phyloP scores from a whole-genome alignment of 2,888 invertebrate genomes.

The Pilophorus perplexus region DNA sequence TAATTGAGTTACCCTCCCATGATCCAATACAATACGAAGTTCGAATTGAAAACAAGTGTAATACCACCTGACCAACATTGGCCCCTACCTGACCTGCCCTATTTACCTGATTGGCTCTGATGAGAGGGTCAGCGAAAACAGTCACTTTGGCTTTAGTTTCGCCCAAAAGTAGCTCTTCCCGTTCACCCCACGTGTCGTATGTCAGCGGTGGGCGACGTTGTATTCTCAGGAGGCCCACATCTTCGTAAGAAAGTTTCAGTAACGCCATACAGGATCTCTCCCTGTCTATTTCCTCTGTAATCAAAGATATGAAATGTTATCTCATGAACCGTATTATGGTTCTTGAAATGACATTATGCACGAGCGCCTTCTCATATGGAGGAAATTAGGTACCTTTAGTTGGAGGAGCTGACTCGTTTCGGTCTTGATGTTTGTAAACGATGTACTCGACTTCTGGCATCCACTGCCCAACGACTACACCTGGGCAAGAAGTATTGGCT shows the following conservation, averaged over 20 bases:
- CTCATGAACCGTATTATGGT: too few species aligned
- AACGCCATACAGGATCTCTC: slow-evolving; percentile 39
- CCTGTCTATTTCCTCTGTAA: slow-evolving; percentile 33
- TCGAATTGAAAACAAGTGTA: too few species aligned
- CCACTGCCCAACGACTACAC: slow-evolving; percentile 51
- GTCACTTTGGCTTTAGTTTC: slow-evolving; percentile 57
- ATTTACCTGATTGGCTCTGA: slow-evolving; percentile 53
- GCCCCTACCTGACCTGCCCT: too few species aligned
- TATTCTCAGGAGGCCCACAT: slow-evolving; percentile 57
- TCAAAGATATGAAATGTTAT: not conserved
- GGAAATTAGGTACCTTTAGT: slow-evolving; percentile 13
- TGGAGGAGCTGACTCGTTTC: slow-evolving; percentile 15
- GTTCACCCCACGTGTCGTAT: slow-evolving; percentile 51
- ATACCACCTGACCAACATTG: too few species aligned
- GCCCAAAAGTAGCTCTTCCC: slow-evolving; percentile 57
- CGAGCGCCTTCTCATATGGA: too few species aligned
- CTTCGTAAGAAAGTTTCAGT: slow-evolving; percentile 56
- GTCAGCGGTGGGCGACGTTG: slow-evolving; percentile 51
- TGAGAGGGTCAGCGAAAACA: slow-evolving; percentile 58
- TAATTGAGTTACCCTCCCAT: too few species aligned
- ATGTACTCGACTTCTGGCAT: slow-evolving; percentile 52
- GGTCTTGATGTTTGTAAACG: slow-evolving; percentile 48
- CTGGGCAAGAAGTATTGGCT: slow-evolving; percentile 54
- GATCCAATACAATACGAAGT: too few species aligned
- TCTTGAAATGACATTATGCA: too few species aligned